Evolutionary conservation across 2,797 vertebrate genomes (phyloP).

Genomic region (Atherinosoma microstoma): DNA sequence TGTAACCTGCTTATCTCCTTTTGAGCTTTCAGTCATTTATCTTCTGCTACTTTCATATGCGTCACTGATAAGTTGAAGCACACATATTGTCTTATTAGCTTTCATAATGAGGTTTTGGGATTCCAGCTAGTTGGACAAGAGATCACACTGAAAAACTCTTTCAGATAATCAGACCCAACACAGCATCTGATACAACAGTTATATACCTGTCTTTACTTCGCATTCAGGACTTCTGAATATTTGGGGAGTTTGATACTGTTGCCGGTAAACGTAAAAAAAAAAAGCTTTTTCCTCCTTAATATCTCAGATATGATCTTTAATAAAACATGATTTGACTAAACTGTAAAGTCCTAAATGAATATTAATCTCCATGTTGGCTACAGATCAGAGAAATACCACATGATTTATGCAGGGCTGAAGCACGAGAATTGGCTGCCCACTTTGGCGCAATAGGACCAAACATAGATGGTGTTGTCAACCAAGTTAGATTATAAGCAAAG

Average conservation of each 20-base stretch:
- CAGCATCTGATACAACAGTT: neutral
- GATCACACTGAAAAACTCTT: neutral
- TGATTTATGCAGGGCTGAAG: conserved; percentile 6
- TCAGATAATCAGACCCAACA: neutral
- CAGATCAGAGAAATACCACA: conserved; percentile 14
- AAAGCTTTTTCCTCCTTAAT: conserved; percentile 46
- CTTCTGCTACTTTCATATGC: neutral
- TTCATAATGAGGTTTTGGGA: neutral
- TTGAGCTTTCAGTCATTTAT: conserved; percentile 1
- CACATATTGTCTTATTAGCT: neutral
- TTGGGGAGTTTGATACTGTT: conserved; percentile 15
- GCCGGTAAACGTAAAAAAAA: conserved; percentile 36
- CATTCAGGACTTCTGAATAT: conserved; percentile 26
- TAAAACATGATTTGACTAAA: conserved; percentile 63
- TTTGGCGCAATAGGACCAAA: too few species aligned
- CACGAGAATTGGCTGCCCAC: too few species aligned
- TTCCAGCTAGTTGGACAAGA: neutral
- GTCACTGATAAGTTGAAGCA: neutral
- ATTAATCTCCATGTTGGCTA: conserved; percentile 48
- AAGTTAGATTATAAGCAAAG: too few species aligned
- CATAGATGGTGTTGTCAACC: too few species aligned
- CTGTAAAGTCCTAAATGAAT: conserved; percentile 42
- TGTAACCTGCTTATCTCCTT: neutral
- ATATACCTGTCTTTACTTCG: conserved; percentile 3
- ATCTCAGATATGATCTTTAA: conserved; percentile 59